A percentile compares a stretch with the other conserved stretches of the same genome.
Evolutionary conservation across 2,888 invertebrate species (phyloP).

Genomic region (Apodemia zela): DNA sequence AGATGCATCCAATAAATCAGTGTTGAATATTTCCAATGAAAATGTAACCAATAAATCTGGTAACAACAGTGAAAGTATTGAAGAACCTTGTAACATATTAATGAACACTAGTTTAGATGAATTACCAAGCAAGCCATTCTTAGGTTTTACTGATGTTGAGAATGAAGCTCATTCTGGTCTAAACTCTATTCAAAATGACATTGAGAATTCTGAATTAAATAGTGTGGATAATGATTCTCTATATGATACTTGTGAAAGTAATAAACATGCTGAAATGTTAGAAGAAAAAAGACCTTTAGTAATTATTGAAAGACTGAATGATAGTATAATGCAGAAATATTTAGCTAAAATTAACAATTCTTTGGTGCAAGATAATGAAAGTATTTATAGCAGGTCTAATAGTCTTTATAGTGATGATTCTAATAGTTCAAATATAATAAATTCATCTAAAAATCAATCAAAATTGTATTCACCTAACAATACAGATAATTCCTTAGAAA

Average conservation of each 20-base stretch:
- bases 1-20: slow-evolving; percentile 9
- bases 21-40: background rate
- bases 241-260: slow-evolving; percentile 64
- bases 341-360: slow-evolving; percentile 39
- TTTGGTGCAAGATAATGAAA: slow-evolving; percentile 21
- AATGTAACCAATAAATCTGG: background rate
- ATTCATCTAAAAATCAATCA: background rate
- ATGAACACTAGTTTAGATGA: slow-evolving; percentile 9
- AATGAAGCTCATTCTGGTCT: background rate
- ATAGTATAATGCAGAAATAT: slow-evolving; percentile 50
- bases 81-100: background rate
- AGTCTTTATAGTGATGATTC: slow-evolving; percentile 26
- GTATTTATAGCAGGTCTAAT: slow-evolving; percentile 23
- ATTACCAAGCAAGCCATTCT: background rate
- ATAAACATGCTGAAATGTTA: slow-evolving; percentile 32
- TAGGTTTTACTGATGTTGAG: slow-evolving; percentile 9
- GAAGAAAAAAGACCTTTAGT: slow-evolving; percentile 44
- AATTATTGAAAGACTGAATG: slow-evolving; percentile 47
- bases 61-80: background rate
- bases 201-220: slow-evolving; percentile 22
- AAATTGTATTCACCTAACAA: background rate
- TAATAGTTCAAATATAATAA: slow-evolving; percentile 31
- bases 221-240: slow-evolving; percentile 44
- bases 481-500: background rate
- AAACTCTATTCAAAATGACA: slow-evolving; percentile 20